Base-by-base conservation (phyloP, 2,888 invertebrate genomes). In the Ametastegia equiseti region DNA sequence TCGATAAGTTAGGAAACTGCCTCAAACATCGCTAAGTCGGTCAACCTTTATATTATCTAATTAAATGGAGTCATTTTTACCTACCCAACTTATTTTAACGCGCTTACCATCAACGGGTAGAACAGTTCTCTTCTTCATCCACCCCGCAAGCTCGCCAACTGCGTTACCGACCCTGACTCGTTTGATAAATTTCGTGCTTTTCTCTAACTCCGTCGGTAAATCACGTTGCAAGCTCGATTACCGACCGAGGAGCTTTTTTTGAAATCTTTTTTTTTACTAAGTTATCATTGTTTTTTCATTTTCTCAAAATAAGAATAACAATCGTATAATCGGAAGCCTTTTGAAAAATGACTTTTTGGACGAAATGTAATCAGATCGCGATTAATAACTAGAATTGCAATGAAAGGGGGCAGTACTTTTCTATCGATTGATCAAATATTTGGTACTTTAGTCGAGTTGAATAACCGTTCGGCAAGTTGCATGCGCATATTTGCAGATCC, bases 401-500 rank as follows among this genome's bases (percentile, higher is more conserved):
- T n/a, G n/a, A n/a, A 15, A 15, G 5, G 30, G 27, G 15, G 1
- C 15, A n/a, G 7, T 2, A 33, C 0, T 19, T 36, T 19, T 39
- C 9, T 65, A 36, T 36, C 19, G 65, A 39, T 36, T n/a, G 5
- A 36, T 39, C 11, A 9, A 39, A 39, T 67, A 67, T 39, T 39
- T 67, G 65, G 15, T 39, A 0, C n/a, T 65, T 33, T 54, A 23
- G 19, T 23, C 4, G 65, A 36, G 6, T 15, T 30, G 36, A 65
- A 65, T 36, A n/a, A 36, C 33, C 19, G 0, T 33, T 15, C 19
- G 13, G 19, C 36, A 11, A 65, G 36, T 33, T 9, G n/a, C 11
- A 19, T 19, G 39, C 39, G 39, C 65, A 67, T 67, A 67, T 67
- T 67, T 67, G 65, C 65, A 23, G 13, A 60, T 30, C 60, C 23